Conservation (phyloP, 2,113 vertebrate genomes). For the Corythoichthys haematopterus region DNA sequence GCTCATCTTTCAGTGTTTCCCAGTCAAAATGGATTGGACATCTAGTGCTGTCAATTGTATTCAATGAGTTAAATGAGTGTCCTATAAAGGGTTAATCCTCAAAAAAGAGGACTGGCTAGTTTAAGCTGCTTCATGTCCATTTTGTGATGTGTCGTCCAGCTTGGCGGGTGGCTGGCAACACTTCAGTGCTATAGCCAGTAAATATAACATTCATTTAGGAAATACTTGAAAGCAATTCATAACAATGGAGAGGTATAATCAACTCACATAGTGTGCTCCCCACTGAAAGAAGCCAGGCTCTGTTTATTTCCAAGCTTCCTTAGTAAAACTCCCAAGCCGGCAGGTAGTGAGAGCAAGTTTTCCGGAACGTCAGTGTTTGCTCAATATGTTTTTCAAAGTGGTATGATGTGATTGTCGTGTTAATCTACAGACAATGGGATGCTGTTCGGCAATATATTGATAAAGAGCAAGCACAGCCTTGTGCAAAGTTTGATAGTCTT, state of each 20-base stretch:
- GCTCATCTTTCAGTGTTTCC: too few species aligned
- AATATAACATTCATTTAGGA: constrained; percentile 63
- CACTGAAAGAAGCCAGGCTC: constrained; percentile 35
- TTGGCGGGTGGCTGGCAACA: constrained; percentile 22
- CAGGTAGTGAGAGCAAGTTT: constrained; percentile 27
- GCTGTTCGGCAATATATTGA: constrained; percentile 1
- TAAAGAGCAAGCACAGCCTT: neutral
- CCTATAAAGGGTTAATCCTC: neutral
- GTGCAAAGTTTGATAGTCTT: neutral
- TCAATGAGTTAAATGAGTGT: too few species aligned
- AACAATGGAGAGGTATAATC: constrained; percentile 65
- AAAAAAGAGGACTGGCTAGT: constrained; percentile 9
- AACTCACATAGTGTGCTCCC: constrained; percentile 37
- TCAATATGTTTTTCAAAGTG: neutral
- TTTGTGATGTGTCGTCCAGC: constrained; percentile 9
- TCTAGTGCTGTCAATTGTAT: too few species aligned
- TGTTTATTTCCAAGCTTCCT: constrained; percentile 67
- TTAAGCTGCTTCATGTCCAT: constrained; percentile 1
- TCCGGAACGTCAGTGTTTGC: neutral
- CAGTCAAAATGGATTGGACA: too few species aligned
- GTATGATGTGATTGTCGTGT: constrained; percentile 1
- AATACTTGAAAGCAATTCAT: constrained; percentile 63
- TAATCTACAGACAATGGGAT: neutral
- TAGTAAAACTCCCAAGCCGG: constrained; percentile 32
- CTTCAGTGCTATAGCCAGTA: constrained; percentile 18